phyloP scores from a whole-genome alignment of 2,113 vertebrate genomes.

The Rhodinocichla rosea region DNA sequence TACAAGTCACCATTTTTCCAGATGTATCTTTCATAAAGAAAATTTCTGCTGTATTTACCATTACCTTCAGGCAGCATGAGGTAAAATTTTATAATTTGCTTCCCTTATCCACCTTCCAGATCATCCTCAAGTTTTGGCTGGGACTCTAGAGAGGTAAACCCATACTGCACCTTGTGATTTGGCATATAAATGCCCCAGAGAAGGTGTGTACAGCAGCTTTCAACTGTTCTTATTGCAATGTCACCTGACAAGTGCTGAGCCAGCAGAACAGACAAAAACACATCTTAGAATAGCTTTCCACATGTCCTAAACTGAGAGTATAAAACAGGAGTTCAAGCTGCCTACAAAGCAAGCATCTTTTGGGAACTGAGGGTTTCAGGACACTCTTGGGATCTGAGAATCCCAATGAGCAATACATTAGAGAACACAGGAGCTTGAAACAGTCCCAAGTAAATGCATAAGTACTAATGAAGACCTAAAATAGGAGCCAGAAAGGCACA shows the following conservation, averaged over 20 bases:
- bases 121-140: not conserved
- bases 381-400: not conserved
- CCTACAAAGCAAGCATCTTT: not conserved
- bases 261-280: not conserved
- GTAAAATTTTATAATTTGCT: not conserved
- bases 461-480: not conserved
- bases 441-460: not conserved
- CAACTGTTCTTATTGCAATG: not conserved
- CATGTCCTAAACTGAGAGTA: rapidly evolving
- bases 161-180: not conserved
- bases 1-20: not conserved
- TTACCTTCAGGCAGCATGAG: not conserved
- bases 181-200: not conserved
- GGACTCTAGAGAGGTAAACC: not conserved
- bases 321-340: not conserved
- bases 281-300: not conserved
- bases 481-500: not conserved
- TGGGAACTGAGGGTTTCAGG: not conserved
- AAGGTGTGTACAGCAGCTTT: not conserved
- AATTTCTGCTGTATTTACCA: not conserved
- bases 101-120: not conserved
- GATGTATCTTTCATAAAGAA: not conserved
- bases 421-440: not conserved
- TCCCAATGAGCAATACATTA: rapidly evolving
- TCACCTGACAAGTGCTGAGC: not conserved